Evolutionary conservation across 2,888 invertebrate species (phyloP), one percentile per base, ranked within the genome.

Genomic region (Neocrepidodera transversa): DNA sequence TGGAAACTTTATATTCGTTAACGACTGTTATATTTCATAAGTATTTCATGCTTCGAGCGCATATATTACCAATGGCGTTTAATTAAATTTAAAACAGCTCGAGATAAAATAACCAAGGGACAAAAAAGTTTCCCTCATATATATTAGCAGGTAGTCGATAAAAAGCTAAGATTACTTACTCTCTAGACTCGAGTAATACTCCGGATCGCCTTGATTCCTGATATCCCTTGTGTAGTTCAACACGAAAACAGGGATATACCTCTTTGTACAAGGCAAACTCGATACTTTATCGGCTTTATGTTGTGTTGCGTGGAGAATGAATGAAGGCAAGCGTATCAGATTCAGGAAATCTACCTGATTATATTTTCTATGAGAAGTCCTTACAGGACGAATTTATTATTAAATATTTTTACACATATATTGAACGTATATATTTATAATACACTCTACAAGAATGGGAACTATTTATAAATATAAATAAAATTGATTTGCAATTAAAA

Each of bases 131-230:
- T 49, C 17, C 11, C 30, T 40, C 40, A 26, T 40, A 26, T n/a
- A 51, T 40, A 51, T 40, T 35, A 28, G 38, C 51, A 11, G 16
- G 28, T 51, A 26, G 51, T 26, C 38, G 51, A 51, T 50, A 38
- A 40, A 51, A 50, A 16, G 26, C 5, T 11, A 1, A 51, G 51
- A 51, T 40, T 32, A 32, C 30, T 48, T 7, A n/a, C n/a, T n/a
- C n/a, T 32, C 1, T 4, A 38, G n/a, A 26, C 10, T 38, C 50
- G 50, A 16, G 32, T 48, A 48, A 49, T 20, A 20, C 36, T 13
- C 47, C 30, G 14, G 18, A 18, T 40, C 18, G 40, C 30, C 18
- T 28, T 47, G 47, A 47, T 47, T 47, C 17, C 47, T 47, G 47
- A 47, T 47, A 47, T 47, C 47, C 30, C 47, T 47, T 10, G 11